A percentile compares a stretch with the other conserved stretches of the same genome.
phyloP scores from a whole-genome alignment of 2,888 invertebrate genomes.

The Lepidocyrtinus sp. region DNA sequence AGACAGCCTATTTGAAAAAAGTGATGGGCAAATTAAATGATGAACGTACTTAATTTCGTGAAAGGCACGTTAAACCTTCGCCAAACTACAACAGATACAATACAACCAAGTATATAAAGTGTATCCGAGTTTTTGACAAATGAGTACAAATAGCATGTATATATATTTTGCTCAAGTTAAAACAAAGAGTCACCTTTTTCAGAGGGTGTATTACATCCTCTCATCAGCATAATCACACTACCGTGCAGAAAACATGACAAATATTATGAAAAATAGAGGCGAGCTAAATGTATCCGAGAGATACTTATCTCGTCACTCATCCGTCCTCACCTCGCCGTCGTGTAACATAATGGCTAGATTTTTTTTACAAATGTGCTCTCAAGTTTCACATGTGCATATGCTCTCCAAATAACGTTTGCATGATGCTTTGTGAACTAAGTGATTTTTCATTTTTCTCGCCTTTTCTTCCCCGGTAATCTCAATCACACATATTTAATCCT shows the following conservation, averaged over 20 bases:
- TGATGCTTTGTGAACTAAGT: too few species aligned
- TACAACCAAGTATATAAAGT: too few species aligned
- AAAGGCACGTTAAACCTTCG: too few species aligned
- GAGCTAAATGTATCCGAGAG: too few species aligned
- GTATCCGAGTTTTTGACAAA: neutral
- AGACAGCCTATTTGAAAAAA: too few species aligned
- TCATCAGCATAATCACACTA: too few species aligned
- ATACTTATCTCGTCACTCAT: neutral
- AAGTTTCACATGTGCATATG: neutral
- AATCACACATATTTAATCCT: neutral
- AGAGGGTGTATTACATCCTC: neutral
- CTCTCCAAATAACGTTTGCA: neutral
- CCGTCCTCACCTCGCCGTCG: neutral
- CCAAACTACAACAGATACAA: too few species aligned
- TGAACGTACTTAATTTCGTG: too few species aligned
- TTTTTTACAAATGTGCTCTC: neutral
- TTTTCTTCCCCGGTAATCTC: neutral
- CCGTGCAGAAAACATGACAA: too few species aligned
- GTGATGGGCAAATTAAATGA: too few species aligned
- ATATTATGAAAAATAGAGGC: neutral
- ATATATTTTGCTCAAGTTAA: neutral
- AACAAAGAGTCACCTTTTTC: neutral
- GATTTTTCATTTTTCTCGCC: neutral
- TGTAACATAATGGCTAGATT: neutral
- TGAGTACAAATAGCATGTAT: neutral